phyloP scores from a whole-genome alignment of 1,140 invertebrate species.

The Cyrtorhinus lividipennis region DNA sequence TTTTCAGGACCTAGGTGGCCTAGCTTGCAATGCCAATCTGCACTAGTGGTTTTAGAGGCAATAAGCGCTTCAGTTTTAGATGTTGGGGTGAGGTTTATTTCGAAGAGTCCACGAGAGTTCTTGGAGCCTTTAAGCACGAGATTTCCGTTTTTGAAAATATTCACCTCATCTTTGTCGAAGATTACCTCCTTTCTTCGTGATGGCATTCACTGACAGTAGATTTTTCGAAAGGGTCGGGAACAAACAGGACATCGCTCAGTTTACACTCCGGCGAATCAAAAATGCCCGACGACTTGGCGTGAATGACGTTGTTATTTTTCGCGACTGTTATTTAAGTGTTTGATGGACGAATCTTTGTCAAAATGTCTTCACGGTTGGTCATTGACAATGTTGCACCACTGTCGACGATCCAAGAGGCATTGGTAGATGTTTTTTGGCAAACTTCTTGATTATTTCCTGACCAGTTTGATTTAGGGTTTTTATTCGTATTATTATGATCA shows the following conservation, averaged over 20 bases:
- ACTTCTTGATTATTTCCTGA: background rate
- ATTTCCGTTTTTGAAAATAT: conserved; percentile 7
- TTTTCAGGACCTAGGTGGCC: conserved; percentile 13
- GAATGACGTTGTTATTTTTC: background rate
- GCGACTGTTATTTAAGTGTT: background rate
- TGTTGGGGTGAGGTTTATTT: background rate
- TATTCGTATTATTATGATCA: background rate
- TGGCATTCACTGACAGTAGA: conserved; percentile 14
- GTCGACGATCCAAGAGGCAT: background rate
- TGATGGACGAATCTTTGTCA: background rate
- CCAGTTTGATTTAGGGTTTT: background rate
- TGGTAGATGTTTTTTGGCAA: background rate
- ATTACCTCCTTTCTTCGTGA: conserved; percentile 12
- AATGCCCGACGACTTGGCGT: background rate
- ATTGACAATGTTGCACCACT: background rate
- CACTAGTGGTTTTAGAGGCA: background rate
- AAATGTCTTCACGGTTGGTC: background rate
- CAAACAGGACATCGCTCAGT: conserved; percentile 8
- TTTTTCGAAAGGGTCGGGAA: conserved; percentile 11
- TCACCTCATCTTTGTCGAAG: conserved; percentile 9
- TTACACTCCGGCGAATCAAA: background rate
- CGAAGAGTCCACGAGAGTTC: background rate
- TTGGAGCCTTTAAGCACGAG: conserved; percentile 5
- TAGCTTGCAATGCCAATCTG: conserved; percentile 13
- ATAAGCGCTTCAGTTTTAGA: background rate